phyloP scores from a whole-genome alignment of 2,888 invertebrate species.

The Fissipunctia ypsillon region DNA sequence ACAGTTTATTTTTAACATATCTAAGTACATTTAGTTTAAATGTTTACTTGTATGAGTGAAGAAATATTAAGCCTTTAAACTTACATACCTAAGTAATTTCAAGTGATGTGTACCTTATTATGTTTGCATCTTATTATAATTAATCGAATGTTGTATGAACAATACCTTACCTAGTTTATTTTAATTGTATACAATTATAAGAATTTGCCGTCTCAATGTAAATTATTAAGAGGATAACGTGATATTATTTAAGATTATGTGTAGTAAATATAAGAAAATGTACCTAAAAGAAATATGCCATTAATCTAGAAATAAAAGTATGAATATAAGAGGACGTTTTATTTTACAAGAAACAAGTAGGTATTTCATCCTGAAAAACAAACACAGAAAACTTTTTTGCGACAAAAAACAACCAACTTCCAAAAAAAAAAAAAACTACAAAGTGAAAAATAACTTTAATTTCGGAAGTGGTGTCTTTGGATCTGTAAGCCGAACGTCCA shows the following conservation, averaged over 20 bases:
- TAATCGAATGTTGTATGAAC: conserved; percentile 46
- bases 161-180: conserved; percentile 53
- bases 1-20: conserved; percentile 62
- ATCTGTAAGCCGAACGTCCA: too few species aligned
- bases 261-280: conserved; percentile 70
- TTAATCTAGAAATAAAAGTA: conserved; percentile 75
- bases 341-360: conserved; percentile 26
- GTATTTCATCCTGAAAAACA: background rate
- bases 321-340: conserved; percentile 44
- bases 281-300: conserved; percentile 83
- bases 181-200: conserved; percentile 60
- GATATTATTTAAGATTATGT: conserved; percentile 82
- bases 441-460: too few species aligned
- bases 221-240: conserved; percentile 75
- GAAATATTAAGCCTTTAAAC: conserved; percentile 34
- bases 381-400: background rate
- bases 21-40: conserved; percentile 34
- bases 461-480: too few species aligned
- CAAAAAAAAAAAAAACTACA: too few species aligned
- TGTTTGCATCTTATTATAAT: conserved; percentile 47
- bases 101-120: conserved; percentile 43
- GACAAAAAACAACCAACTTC: too few species aligned
- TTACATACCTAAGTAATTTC: conserved; percentile 28
- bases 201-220: conserved; percentile 66
- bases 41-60: conserved; percentile 35